Percentiles rank a stretch among this genome's conserved stretches.
phyloP scores from a whole-genome alignment of 2,113 vertebrate species.

The Shinisaurus crocodilurus region DNA sequence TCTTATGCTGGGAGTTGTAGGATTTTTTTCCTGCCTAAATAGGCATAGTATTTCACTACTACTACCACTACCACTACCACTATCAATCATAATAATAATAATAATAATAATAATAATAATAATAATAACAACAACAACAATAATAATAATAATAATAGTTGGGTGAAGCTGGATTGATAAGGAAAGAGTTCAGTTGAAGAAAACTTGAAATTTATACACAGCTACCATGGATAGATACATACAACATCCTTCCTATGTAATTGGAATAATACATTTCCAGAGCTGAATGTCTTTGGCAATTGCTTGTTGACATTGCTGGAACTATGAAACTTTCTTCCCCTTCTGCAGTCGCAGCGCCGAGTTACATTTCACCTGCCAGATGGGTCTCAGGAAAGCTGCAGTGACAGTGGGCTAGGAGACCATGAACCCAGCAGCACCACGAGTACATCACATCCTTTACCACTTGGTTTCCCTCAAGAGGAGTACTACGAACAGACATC shows the following conservation, averaged over 20 bases:
- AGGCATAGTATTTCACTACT: no score
- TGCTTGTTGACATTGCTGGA: conserved; percentile 60
- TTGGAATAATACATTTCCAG: conserved; percentile 57
- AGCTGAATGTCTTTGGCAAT: conserved; percentile 58
- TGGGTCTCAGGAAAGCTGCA: conserved; percentile 94
- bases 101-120: no score
- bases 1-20: no score
- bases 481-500: conserved; percentile 92
- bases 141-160: neutral
- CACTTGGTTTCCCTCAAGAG: conserved; percentile 90
- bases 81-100: no score
- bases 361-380: conserved; percentile 98
- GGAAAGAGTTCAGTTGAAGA: conserved; percentile 41
- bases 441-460: conserved; percentile 84
- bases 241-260: conserved; percentile 47
- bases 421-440: conserved; percentile 81
- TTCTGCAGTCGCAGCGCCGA: conserved; percentile 88
- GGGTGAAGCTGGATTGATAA: conserved; percentile 58
- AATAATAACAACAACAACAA: no score
- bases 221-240: conserved; percentile 46
- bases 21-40: no score
- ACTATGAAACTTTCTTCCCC: conserved; percentile 71
- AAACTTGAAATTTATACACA: conserved; percentile 61
- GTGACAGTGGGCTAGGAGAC: conserved; percentile 90
- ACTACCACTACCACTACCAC: no score